Evolutionary conservation across 2,888 invertebrate species (phyloP).

Genomic region (Automeris io): DNA sequence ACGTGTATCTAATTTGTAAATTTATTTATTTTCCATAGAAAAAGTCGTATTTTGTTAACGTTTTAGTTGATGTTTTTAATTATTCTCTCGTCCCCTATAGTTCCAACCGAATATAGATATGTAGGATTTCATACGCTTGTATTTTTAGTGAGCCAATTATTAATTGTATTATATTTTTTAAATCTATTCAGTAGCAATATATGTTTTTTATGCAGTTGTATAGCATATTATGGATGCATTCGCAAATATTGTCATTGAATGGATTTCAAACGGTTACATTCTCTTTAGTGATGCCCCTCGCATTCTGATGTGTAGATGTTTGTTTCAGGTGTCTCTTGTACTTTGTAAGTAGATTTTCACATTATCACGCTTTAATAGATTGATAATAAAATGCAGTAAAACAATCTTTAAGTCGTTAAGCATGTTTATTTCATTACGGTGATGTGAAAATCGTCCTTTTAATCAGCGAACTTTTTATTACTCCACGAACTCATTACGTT

Average conservation of each 20-base stretch:
- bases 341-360: slow-evolving; percentile 7
- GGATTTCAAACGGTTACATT: slow-evolving; percentile 50
- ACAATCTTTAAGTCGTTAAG: neutral
- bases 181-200: slow-evolving; percentile 55
- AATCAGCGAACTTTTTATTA: slow-evolving; percentile 22
- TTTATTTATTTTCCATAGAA: slow-evolving; percentile 76
- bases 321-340: slow-evolving; percentile 22
- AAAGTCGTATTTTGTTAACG: slow-evolving; percentile 77
- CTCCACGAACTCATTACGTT: neutral
- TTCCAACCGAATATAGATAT: slow-evolving; percentile 70
- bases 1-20: slow-evolving; percentile 75
- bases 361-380: neutral
- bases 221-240: slow-evolving; percentile 44
- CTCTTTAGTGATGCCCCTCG: slow-evolving; percentile 51
- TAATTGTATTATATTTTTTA: slow-evolving; percentile 63
- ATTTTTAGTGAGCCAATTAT: slow-evolving; percentile 70
- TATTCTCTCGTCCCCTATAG: slow-evolving; percentile 64
- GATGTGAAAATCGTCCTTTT: slow-evolving; percentile 9
- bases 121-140: slow-evolving; percentile 75
- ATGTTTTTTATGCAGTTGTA: slow-evolving; percentile 48
- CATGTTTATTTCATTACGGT: neutral
- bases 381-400: neutral
- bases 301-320: slow-evolving; percentile 37
- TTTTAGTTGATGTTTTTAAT: slow-evolving; percentile 74
- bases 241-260: slow-evolving; percentile 56